Evolutionary conservation across 2,797 vertebrate genomes (phyloP), one percentile per base, ranked within the genome.

Genomic region (Chelon labrosus): DNA sequence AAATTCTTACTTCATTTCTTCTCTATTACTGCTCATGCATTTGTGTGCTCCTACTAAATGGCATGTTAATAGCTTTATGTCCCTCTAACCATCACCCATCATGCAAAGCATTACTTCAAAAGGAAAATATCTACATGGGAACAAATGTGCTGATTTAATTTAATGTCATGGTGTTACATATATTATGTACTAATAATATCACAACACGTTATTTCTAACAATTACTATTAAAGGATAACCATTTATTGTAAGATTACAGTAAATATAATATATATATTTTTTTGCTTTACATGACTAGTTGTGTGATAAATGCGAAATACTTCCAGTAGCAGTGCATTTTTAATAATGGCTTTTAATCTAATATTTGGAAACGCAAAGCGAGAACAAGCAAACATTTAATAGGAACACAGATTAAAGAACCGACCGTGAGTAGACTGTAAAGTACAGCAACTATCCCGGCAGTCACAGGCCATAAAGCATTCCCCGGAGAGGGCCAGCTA

Each of bases 401-500:
- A 7, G 11, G 60, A 65, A 57, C 19, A 56, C 16, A 22, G 58
- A 75, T 31, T 65, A 49, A 60, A 65, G 57, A 66, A 58, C 51
- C 54, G 60, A 58, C 12, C 37, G 59, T 31, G 19, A 19, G 62
- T 4, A 20, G 63, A 71, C 65, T 61, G 44, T 73, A 62, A 73
- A 78, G 65, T 49, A 58, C 53, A 84, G 63, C 67, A 70, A 51
- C 47, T 76, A 41, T 69, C 22, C 59, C 22, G n/a, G 19, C 70
- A 44, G 63, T 74, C 75, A 73, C 82, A 78, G 67, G 61, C 60
- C 53, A 67, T 81, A 73, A 79, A 80, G 25, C 62, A 38, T 73
- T 82, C 70, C 74, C 75, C 17, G 19, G 58, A 74, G 82, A 82
- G 56, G 35, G 42, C 19, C 9, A 9, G 65, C 75, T 85, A 79